Base-by-base conservation (phyloP, 2,113 vertebrate genomes). In the Falcunculus frontatus region DNA sequence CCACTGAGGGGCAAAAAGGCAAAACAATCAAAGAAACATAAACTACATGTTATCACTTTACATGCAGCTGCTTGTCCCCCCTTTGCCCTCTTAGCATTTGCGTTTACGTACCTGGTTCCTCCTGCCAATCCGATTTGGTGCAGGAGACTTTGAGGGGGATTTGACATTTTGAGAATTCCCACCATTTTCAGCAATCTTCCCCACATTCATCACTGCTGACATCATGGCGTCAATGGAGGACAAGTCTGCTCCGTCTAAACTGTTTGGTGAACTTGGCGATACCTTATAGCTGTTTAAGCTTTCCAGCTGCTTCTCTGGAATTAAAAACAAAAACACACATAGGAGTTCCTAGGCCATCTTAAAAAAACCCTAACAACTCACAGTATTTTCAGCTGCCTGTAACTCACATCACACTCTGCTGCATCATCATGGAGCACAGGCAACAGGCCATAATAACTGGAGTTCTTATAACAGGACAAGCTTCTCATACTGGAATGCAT, bases 201-300 rank as follows among this genome's bases (percentile, higher is more conserved):
- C 98, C 87, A 98, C 98, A 32, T 98, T 98, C 98, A 99, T 99
- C 75, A 99, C 98, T 2, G 99, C 98, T 80, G 98, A 99, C 98
- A 99, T 99, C 98, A 99, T 99, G 96, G 98, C 98, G 32, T 98
- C 99, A 95, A 99, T 98, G 96, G 98, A 98, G 93, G 99, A 98
- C 93, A 99, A 96, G 95, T 99, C 99, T 49, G 97, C 98, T 65
- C 97, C 98, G 96, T 97, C 98, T 93, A 97, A 96, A 95, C 97
- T 98, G 95, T 55, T 74, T 7, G 96, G 96, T 18, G 97, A 97
- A 77, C 88, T 94, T 78, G 97, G 97, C 68, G 96, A 96, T 82
- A 96, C 97, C 86, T 95, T 95, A 80, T 90, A 95, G 92, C 79
- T 93, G 73, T 94, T 98, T 90, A 98, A 65, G 83, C 95, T 89